phyloP scores from a whole-genome alignment of 2,888 invertebrate genomes.

The Gastracanthus pulcherrimus region DNA sequence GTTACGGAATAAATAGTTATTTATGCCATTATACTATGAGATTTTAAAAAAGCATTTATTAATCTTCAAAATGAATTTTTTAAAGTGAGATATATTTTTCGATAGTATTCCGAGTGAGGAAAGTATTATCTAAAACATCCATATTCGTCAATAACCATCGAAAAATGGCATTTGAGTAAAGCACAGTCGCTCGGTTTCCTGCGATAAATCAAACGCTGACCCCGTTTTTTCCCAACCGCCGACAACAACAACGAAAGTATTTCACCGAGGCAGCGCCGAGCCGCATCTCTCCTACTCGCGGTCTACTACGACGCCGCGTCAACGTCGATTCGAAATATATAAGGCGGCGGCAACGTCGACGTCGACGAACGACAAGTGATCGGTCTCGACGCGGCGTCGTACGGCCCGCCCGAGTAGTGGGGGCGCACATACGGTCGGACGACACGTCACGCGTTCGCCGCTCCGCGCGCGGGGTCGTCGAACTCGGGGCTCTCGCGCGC shows the following conservation, averaged over 20 bases:
- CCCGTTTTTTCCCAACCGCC: neutral
- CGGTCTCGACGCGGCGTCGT: constrained; percentile 64
- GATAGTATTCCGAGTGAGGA: too few species aligned
- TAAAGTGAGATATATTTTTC: too few species aligned
- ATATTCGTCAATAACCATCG: too few species aligned
- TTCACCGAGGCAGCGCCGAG: neutral
- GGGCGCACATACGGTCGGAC: constrained; percentile 18
- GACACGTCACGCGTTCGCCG: constrained; percentile 68
- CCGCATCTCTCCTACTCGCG: too few species aligned
- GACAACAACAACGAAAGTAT: constrained; percentile 23
- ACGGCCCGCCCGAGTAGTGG: constrained; percentile 60
- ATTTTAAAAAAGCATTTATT: too few species aligned
- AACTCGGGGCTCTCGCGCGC: constrained; percentile 71
- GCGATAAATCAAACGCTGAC: constrained; percentile 8
- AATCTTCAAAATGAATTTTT: too few species aligned
- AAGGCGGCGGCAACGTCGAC: neutral
- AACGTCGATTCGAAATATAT: neutral
- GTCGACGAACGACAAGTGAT: constrained; percentile 50
- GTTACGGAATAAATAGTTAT: too few species aligned
- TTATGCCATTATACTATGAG: too few species aligned
- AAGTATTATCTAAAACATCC: too few species aligned
- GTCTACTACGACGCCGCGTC: too few species aligned
- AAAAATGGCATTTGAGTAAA: too few species aligned
- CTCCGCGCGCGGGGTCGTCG: constrained; percentile 72
- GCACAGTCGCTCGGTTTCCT: neutral